phyloP scores from a whole-genome alignment of 2,797 vertebrate genomes.

The Aldrovandia affinis region DNA sequence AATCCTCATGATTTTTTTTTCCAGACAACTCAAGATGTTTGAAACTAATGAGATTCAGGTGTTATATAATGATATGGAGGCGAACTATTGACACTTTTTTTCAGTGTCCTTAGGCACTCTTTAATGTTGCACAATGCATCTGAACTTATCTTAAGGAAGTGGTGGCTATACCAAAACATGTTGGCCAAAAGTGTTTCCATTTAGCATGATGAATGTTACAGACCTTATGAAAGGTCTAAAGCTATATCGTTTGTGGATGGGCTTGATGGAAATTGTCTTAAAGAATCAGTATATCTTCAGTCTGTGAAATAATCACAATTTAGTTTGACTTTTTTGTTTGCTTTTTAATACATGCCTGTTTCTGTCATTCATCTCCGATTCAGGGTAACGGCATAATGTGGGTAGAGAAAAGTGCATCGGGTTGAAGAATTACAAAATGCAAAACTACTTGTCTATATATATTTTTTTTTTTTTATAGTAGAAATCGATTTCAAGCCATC shows the following conservation, averaged over 20 bases:
- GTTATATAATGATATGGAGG: too few relatives aligned
- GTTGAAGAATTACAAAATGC: background rate
- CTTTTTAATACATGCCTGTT: background rate
- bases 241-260: background rate
- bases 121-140: background rate
- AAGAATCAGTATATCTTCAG: conserved; percentile 2
- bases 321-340: conserved; percentile 4
- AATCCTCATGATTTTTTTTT: background rate
- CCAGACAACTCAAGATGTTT: too few relatives aligned
- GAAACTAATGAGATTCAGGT: too few relatives aligned
- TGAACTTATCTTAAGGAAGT: background rate
- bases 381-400: background rate
- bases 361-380: background rate
- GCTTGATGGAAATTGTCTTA: background rate
- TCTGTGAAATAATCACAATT: conserved; percentile 6
- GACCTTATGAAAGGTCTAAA: background rate
- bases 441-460: background rate
- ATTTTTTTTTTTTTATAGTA: background rate
- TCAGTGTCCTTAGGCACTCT: background rate
- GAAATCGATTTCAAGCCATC: background rate
- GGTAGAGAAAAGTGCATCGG: background rate
- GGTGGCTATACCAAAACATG: conserved; percentile 8
- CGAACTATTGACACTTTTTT: background rate
- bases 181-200: conserved; percentile 12
- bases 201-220: conserved; percentile 16